These are phyloP conservation scores for Eupithecia subumbrata DNA, from an alignment of 2,888 invertebrate genomes.

Conservation along the genomic window DNA sequence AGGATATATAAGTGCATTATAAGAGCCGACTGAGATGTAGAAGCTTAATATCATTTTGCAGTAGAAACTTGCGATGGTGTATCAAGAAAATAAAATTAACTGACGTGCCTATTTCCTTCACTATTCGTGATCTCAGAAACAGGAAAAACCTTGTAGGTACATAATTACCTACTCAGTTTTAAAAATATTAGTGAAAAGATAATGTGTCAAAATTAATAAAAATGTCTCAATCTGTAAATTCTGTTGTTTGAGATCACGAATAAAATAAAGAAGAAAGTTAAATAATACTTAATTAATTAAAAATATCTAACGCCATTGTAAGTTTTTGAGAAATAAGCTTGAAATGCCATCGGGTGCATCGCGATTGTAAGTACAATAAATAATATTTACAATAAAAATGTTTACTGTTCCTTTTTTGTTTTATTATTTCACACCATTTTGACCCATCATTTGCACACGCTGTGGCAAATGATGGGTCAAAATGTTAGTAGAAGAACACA, in stretches of 20 bases:
- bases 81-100: slow-evolving; percentile 46
- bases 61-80: slow-evolving; percentile 64
- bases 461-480: no score
- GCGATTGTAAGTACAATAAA: slow-evolving; percentile 80
- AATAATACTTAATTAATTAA: slow-evolving; percentile 20
- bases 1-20: slow-evolving; percentile 67
- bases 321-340: slow-evolving; percentile 64
- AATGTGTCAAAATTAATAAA: background rate
- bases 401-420: slow-evolving; percentile 78
- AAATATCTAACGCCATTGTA: slow-evolving; percentile 51
- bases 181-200: background rate
- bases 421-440: slow-evolving; percentile 53
- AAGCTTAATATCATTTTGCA: slow-evolving; percentile 68
- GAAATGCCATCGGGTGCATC: slow-evolving; percentile 68
- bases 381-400: slow-evolving; percentile 83
- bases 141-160: background rate
- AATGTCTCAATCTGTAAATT: background rate
- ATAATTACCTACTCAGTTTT: background rate
- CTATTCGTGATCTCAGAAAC: slow-evolving; percentile 29
- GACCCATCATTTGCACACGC: no score
- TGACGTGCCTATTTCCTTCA: slow-evolving; percentile 52
- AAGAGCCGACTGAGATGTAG: slow-evolving; percentile 72
- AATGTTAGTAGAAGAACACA: no score
- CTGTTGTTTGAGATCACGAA: slow-evolving; percentile 24
- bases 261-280: slow-evolving; percentile 18